Evolutionary conservation across 2,888 invertebrate genomes (phyloP), one percentile per base, ranked within the genome.

Genomic region (Horisme vitalbata): DNA sequence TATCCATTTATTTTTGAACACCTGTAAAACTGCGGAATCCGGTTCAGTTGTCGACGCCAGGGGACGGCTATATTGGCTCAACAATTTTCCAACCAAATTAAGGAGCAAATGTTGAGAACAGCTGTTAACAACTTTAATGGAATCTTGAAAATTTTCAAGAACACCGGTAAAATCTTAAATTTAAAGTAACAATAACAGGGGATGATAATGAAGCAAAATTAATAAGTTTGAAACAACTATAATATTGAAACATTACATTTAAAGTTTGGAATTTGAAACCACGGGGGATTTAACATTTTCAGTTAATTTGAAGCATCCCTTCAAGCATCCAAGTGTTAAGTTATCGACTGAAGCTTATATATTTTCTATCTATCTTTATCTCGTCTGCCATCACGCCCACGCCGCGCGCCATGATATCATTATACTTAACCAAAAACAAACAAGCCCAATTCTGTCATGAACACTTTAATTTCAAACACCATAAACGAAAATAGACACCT

Each of bases 401-500:
- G 20, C 20, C 20, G 20, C n/a, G n/a, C n/a, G n/a, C n/a, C n/a
- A n/a, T n/a, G n/a, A n/a, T n/a, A 23, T 6, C 24, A 10, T 35
- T 12, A 20, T 20, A 20, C n/a, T 27, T n/a, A 4, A 23, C 13
- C 21, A 30, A 28, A 21, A 23, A 21, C 30, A 38, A 18, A 30
- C 10, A 38, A 30, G 21, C 26, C 48, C 34, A 47, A 52, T 61
- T 68, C 68, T 70, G 64, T 70, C 68, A 71, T 61, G 60, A 57
- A 48, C 46, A 50, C 52, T 59, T 61, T 46, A 59, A 56, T 52
- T 57, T 41, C n/a, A n/a, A 66, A 65, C 62, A 54, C 57, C 59
- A 48, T 56, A 62, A 66, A 18, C 65, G 63, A 65, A 70, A 76
- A 79, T 68, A 70, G 71, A 66, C 68, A 66, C 65, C 61, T 63